Percentiles rank a stretch among this genome's conserved stretches.
These are phyloP conservation scores for Brachyalestes nurse DNA, from an alignment of 2,797 vertebrate species.

Conservation along the genomic window DNA sequence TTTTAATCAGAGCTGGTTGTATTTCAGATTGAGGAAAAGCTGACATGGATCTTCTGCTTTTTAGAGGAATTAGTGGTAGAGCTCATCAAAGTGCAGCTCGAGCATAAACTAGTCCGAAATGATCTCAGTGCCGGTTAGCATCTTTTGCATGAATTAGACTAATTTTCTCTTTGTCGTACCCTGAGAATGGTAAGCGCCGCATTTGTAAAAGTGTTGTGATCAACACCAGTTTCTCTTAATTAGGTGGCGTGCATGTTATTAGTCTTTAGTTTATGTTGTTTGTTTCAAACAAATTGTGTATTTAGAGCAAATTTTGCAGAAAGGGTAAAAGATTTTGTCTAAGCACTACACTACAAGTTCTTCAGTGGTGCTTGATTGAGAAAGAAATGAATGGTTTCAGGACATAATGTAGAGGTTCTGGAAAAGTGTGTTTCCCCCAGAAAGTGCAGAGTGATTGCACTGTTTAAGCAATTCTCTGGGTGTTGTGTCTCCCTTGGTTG, in stretches of 20 bases:
- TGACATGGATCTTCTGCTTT: conserved; percentile 68
- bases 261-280: neutral
- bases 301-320: neutral
- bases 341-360: neutral
- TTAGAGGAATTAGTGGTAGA: conserved; percentile 66
- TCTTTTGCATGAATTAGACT: conserved; percentile 63
- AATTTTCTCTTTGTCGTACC: conserved; percentile 1
- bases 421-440: too few species aligned
- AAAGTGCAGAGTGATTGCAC: too few species aligned
- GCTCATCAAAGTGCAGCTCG: conserved; percentile 62
- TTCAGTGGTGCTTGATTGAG: neutral
- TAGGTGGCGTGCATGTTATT: neutral
- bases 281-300: neutral
- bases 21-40: conserved; percentile 68
- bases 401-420: too few species aligned
- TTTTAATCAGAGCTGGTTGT: conserved; percentile 71
- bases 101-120: conserved; percentile 61
- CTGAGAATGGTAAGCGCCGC: conserved; percentile 55
- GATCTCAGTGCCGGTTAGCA: conserved; percentile 62
- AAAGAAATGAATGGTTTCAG: too few species aligned
- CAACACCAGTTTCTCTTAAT: neutral
- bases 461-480: too few species aligned
- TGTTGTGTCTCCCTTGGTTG: too few species aligned
- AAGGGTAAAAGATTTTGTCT: neutral
- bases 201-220: neutral